Evolutionary conservation across 2,888 invertebrate genomes (phyloP), one percentile per base, ranked within the genome.

Genomic region (Teinopalpus imperialis): DNA sequence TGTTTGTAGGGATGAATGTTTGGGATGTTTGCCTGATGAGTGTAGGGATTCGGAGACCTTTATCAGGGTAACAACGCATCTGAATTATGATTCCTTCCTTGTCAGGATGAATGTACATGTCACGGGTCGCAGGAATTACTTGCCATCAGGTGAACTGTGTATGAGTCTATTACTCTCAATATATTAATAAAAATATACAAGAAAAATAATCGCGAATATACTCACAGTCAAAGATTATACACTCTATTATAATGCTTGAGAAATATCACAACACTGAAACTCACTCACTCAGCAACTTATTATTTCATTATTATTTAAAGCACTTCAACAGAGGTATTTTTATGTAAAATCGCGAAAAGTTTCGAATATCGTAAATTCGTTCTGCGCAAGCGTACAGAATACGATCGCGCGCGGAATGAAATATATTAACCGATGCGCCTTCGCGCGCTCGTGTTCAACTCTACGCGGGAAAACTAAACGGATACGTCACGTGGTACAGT

Each of bases 371-470:
- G 37, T 70, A 59, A 59, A 52, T 56, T 69, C 65, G 73, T 59
- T 57, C 56, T 70, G 71, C 71, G 69, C 63, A 58, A 59, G 55
- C 54, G 57, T 57, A 61, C 60, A 48, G 60, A 66, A 66, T 69
- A 63, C 74, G 78, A 72, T 76, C 78, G 76, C 81, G 78, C 83
- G 78, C 81, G 69, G 73, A 74, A 72, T 79, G 78, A 69, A 65
- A 49, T 51, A 37, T 39, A 46, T 31, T 37, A 20, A 18, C n/a
- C 44, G 43, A 41, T 39, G 44, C 39, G 48, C 51, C 54, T 74
- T 72, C 70, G 71, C 72, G 72, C 74, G 67, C 62, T 66, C 72
- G 61, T 53, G 62, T 66, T 62, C 58, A 66, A 63, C 53, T 56
- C 44, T 56, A 67, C 78, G 76, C 79, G 74, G 72, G 74, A 75